Base-by-base conservation (phyloP, 2,113 vertebrate genomes). In the Coracopsis vasa region DNA sequence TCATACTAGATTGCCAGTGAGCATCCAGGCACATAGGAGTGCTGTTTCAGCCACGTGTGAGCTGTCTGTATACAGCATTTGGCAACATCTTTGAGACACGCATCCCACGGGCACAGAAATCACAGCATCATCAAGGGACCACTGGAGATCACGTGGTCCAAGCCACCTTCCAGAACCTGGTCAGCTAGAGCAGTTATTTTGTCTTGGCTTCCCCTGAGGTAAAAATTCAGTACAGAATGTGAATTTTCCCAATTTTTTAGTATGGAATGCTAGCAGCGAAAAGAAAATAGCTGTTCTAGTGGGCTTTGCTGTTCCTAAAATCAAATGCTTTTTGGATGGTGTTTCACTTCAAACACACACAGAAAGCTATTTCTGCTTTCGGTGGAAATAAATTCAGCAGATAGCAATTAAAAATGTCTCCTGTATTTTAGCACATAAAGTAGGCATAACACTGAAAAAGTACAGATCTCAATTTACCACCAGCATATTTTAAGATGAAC, bases 31-130 rank as follows among this genome's bases (percentile, higher is more conserved):
- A 74, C 18, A 42, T 18, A 58, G 29, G 9, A 62, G 21, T 17
- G 47, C 8, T 11, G 35, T 41, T 72, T 45, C 47, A 67, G 25
- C 39, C 29, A 24, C 12, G 47, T 2, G 42, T 47, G 15, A 58
- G 35, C 25, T 33, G 16, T 12, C 23, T 2, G 2, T 2, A 0
- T 7, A 25, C 0, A 0, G 47, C n/a, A 15, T 51, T 61, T 18
- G 4, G 27, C 1, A 4, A 42, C n/a, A 60, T 11, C 51, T n/a
- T 44, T 0, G 0, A 44, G 51, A 83, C 42, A 27, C 2, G 0
- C 21, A 20, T n/a, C 24, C 23, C 2, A 0, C 42, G 37, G 47
- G 42, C 33, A 58, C 60, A 20, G 25, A 42, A 27, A 47, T 39
- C 41, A 48, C 42, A 54, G 51, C 25, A 25, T 16, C 19, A 2